phyloP scores from a whole-genome alignment of 2,888 invertebrate genomes.

The Diadromus collaris region DNA sequence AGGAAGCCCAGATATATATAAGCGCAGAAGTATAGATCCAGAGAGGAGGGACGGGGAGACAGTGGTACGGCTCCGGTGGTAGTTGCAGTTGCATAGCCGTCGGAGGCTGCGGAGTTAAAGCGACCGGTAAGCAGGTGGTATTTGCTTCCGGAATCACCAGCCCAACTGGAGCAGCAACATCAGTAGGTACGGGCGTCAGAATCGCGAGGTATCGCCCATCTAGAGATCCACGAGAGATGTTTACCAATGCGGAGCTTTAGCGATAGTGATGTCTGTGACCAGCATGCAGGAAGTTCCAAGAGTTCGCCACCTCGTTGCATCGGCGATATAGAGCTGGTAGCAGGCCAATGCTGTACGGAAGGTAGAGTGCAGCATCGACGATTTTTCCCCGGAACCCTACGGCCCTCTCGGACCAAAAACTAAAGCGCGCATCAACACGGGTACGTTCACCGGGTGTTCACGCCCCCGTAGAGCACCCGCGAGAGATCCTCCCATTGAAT shows the following conservation, averaged over 20 bases:
- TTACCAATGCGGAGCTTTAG: slow-evolving; percentile 47
- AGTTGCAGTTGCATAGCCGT: slow-evolving; percentile 22
- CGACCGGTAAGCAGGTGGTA: slow-evolving; percentile 53
- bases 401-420: slow-evolving; percentile 15
- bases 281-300: background rate
- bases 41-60: background rate
- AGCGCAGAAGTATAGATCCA: background rate
- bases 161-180: slow-evolving; percentile 28
- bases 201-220: slow-evolving; percentile 41
- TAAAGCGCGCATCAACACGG: slow-evolving; percentile 33
- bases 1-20: background rate
- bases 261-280: slow-evolving; percentile 13
- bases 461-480: slow-evolving; percentile 16
- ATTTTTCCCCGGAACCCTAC: slow-evolving; percentile 44
- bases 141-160: slow-evolving; percentile 44
- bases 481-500: slow-evolving; percentile 59
- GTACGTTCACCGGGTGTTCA: slow-evolving; percentile 26
- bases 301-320: slow-evolving; percentile 36
- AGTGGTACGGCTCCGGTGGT: background rate
- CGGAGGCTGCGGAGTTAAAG: slow-evolving; percentile 31
- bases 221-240: slow-evolving; percentile 44
- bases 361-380: slow-evolving; percentile 19
- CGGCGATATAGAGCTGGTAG: slow-evolving; percentile 19
- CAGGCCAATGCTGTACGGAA: background rate
- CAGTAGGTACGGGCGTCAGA: slow-evolving; percentile 17